A percentile compares a stretch with the other conserved stretches of the same genome.
Conservation (phyloP, 2,113 vertebrate species). For the Alaudala cheleensis region DNA sequence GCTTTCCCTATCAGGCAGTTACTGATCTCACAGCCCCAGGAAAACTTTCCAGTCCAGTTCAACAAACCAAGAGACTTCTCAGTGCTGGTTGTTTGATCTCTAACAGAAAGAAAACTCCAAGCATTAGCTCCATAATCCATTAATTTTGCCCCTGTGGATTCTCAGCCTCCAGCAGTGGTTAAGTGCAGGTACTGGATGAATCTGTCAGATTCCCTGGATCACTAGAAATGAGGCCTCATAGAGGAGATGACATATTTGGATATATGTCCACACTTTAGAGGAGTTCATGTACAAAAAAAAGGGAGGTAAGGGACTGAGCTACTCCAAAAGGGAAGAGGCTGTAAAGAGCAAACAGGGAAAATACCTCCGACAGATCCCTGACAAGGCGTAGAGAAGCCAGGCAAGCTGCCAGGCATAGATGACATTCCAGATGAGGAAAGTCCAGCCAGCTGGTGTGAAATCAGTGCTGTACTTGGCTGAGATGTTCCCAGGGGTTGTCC, state of each 20-base stretch:
- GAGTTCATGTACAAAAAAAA: neutral
- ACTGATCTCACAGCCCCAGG: neutral
- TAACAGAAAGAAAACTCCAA: neutral
- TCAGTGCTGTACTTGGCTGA: constrained; percentile 38
- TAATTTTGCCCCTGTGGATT: neutral
- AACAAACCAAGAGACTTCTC: neutral
- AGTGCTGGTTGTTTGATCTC: neutral
- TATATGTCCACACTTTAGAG: neutral
- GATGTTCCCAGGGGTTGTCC: constrained; percentile 62
- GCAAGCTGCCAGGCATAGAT: constrained; percentile 61
- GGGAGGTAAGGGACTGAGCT: neutral
- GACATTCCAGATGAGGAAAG: constrained; percentile 67
- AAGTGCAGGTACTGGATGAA: neutral
- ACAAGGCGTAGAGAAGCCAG: constrained; percentile 50
- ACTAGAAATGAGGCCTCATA: rapidly evolving
- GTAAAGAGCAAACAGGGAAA: neutral
- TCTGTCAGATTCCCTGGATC: neutral
- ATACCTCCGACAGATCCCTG: constrained; percentile 54
- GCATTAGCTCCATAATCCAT: neutral
- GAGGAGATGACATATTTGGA: neutral
- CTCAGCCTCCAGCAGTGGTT: neutral
- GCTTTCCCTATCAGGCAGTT: neutral
- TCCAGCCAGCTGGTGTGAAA: constrained; percentile 61
- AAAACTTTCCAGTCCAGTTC: neutral
- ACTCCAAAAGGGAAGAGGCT: neutral